Conservation (phyloP, 2,888 invertebrate genomes). For the Biston stratarius region DNA sequence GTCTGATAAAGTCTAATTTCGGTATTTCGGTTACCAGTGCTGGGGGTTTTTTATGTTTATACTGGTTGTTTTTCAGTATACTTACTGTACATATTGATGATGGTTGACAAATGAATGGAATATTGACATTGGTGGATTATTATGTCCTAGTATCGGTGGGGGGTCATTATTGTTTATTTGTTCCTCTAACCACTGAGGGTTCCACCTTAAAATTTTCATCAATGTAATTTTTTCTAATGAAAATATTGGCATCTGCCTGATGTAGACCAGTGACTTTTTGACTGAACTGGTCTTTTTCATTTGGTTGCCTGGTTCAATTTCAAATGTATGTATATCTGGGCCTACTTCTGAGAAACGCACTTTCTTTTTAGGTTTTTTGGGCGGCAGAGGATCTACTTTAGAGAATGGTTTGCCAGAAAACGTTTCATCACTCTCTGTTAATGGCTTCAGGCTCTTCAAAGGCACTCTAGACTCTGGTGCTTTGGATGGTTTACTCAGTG, state of each 20-base stretch:
- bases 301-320: conserved; percentile 74
- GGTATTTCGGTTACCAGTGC: too few relatives aligned
- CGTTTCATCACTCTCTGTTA: conserved; percentile 58
- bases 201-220: conserved; percentile 88
- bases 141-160: conserved; percentile 84
- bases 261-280: conserved; percentile 64
- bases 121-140: conserved; percentile 80
- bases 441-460: conserved; percentile 63
- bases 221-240: conserved; percentile 81
- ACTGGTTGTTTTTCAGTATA: too few relatives aligned
- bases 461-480: conserved; percentile 51
- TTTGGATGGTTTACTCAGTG: conserved; percentile 34
- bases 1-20: too few relatives aligned
- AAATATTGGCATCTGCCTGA: conserved; percentile 63
- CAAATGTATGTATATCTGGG: conserved; percentile 63
- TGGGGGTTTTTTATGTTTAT: too few relatives aligned
- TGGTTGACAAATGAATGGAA: conserved; percentile 84
- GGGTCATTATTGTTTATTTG: conserved; percentile 79
- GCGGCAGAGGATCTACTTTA: conserved; percentile 64
- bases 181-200: conserved; percentile 88
- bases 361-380: conserved; percentile 62
- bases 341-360: conserved; percentile 68
- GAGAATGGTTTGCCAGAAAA: conserved; percentile 66
- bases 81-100: conserved; percentile 87
- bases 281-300: conserved; percentile 71